Percentiles rank a stretch among this genome's conserved stretches.
Conservation (phyloP, 2,888 invertebrate genomes). For the Apeira syringaria region DNA sequence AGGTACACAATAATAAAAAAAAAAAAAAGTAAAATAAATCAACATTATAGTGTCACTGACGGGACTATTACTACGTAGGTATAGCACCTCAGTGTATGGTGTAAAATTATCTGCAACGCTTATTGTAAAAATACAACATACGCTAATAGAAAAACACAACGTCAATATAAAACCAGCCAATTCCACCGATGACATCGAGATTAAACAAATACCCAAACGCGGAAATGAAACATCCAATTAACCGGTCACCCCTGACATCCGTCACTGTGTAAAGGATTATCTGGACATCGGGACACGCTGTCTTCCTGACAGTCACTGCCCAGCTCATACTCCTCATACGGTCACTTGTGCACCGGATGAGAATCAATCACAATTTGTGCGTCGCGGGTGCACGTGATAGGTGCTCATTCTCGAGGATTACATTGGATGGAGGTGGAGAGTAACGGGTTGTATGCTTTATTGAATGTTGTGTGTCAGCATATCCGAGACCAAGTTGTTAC, state of each 20-base stretch:
- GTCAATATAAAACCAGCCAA: too few relatives aligned
- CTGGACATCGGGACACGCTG: constrained; percentile 16
- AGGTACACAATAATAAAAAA: too few relatives aligned
- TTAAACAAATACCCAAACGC: background rate
- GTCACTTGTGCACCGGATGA: constrained; percentile 17
- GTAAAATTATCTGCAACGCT: too few relatives aligned
- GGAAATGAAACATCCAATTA: constrained; percentile 14
- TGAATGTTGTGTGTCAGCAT: too few relatives aligned
- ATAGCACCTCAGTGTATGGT: too few relatives aligned
- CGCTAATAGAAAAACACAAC: too few relatives aligned
- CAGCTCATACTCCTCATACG: constrained; percentile 6
- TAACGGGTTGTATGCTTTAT: background rate
- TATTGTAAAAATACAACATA: too few relatives aligned
- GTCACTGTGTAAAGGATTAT: constrained; percentile 26
- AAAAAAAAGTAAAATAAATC: too few relatives aligned
- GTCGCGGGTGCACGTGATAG: constrained; percentile 11
- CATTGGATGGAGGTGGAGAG: background rate
- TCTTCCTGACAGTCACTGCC: background rate
- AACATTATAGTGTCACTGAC: too few relatives aligned
- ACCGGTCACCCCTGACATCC: constrained; percentile 1
- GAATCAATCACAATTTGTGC: constrained; percentile 28
- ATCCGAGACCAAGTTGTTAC: too few relatives aligned
- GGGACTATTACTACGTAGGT: too few relatives aligned
- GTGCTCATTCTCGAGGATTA: constrained; percentile 7
- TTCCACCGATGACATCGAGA: background rate